Evolutionary conservation across 2,797 vertebrate genomes (phyloP), one percentile per base, ranked within the genome.

Genomic region (Parauchenoglanis ngamensis): DNA sequence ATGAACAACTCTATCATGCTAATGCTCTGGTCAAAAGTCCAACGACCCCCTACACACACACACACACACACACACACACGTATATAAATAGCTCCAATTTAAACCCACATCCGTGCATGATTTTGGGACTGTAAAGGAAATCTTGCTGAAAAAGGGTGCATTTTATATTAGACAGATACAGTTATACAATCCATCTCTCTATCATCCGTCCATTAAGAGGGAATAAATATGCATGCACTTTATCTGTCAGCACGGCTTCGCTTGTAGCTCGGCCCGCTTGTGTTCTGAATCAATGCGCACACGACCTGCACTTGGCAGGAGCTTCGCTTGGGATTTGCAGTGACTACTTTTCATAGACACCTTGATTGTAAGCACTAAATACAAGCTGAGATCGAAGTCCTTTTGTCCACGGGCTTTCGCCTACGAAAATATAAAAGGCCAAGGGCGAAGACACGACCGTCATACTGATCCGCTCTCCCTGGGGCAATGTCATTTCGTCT

Each of bases 1-100:
- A 89, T 91, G 90, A 93, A 92, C 86, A 89, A 88, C 91, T 91
- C 89, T 82, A 91, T 88, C 91, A 87, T 63, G 85, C 89, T 91
- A 91, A 93, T 91, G 88, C 88, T 72, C 54, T 52, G 87, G 82
- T 89, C 90, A 88, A 86, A 91, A 90, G 86, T 79, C 87, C 40
- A 54, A 77, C 56, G 76, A 77, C 84, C 83, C 70, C 87, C 86
- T 75, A n/a, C 83, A 56, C 75, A 31, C 73, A 76, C 25, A 49
- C 40, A 46, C 44, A 13, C 2, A 31, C 31, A 59, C 8, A n/a
- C 3, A 40, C 15, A 31, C 31, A 59, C 8, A n/a, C 3, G 1
- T 40, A 40, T 40, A 40, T 40, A 40, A 84, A 83, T 21, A 65
- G 70, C 65, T 83, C 86, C 85, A 88, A 85, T 88, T 86, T 63